Evolutionary conservation across 2,888 invertebrate species (phyloP).

Genomic region (Osmoderma eremita): DNA sequence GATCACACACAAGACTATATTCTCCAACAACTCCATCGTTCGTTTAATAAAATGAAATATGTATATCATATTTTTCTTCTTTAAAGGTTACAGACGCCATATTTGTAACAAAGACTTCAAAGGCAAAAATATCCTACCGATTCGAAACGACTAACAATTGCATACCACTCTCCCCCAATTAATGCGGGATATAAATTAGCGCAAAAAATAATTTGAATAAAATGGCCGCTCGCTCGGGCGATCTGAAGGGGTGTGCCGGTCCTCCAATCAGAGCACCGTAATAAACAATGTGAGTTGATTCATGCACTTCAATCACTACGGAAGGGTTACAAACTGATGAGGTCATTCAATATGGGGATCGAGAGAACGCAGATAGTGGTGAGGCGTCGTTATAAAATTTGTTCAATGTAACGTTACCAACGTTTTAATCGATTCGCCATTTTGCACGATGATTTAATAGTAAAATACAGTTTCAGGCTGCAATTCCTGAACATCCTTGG

Average conservation of each 20-base stretch:
- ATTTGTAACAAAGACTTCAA: neutral
- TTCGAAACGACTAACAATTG: conserved; percentile 14
- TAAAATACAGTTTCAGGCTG: too few species aligned
- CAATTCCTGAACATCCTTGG: too few species aligned
- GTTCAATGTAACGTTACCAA: conserved; percentile 5
- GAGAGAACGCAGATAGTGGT: conserved; percentile 26
- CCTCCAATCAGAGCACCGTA: conserved; percentile 54
- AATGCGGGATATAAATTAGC: conserved; percentile 37
- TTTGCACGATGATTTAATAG: too few species aligned
- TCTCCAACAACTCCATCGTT: too few species aligned
- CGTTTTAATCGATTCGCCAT: conserved; percentile 14
- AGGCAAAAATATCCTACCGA: neutral
- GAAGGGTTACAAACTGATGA: conserved; percentile 59
- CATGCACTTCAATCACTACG: conserved; percentile 59
- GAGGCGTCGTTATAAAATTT: conserved; percentile 20
- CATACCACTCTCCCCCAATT: conserved; percentile 22
- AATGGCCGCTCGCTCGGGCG: conserved; percentile 43
- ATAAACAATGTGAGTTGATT: conserved; percentile 58
- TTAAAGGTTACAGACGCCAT: too few species aligned
- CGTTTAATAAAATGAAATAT: too few species aligned
- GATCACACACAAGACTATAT: too few species aligned
- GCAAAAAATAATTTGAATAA: conserved; percentile 48
- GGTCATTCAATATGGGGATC: conserved; percentile 56
- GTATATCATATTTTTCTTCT: too few species aligned
- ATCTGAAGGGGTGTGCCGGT: conserved; percentile 46